A percentile compares a stretch with the other conserved stretches of the same genome.
These are phyloP conservation scores for Anastatus disparis DNA, from an alignment of 1,140 invertebrate species.

Conservation along the genomic window DNA sequence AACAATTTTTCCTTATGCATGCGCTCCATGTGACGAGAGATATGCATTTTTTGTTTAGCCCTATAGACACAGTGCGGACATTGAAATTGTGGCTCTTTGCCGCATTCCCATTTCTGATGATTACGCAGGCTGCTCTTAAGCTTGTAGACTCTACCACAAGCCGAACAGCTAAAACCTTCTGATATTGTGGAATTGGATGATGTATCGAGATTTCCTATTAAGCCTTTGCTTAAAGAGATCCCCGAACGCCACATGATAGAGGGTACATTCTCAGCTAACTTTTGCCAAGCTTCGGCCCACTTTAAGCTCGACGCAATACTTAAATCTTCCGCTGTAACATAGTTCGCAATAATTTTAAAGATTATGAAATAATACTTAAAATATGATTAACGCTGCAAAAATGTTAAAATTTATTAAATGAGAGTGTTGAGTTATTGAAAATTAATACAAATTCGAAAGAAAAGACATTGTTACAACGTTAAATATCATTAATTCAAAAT, in stretches of 20 bases:
- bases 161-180: conserved; percentile 77
- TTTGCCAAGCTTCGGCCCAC: conserved; percentile 59
- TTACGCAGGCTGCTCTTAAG: conserved; percentile 85
- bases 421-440: no score
- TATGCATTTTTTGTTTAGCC: conserved; percentile 87
- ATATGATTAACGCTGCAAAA: neutral
- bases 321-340: conserved; percentile 59
- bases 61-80: conserved; percentile 85
- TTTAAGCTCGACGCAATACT: conserved; percentile 44
- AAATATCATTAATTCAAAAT: no score
- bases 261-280: conserved; percentile 59
- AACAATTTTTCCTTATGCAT: conserved; percentile 83
- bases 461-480: no score
- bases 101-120: conserved; percentile 89
- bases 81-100: conserved; percentile 84
- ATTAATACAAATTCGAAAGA: no score
- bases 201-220: conserved; percentile 50
- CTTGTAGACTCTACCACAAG: conserved; percentile 85
- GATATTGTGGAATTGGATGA: conserved; percentile 46
- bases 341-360: conserved; percentile 40
- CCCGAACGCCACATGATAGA: conserved; percentile 66
- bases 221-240: conserved; percentile 48
- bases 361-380: neutral
- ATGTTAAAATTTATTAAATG: no score
- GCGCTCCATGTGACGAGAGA: conserved; percentile 85